A percentile compares a stretch with the other conserved stretches of the same genome.
These are phyloP conservation scores for Mechanitis messenoides DNA, from an alignment of 2,888 invertebrate species.

Conservation along the genomic window DNA sequence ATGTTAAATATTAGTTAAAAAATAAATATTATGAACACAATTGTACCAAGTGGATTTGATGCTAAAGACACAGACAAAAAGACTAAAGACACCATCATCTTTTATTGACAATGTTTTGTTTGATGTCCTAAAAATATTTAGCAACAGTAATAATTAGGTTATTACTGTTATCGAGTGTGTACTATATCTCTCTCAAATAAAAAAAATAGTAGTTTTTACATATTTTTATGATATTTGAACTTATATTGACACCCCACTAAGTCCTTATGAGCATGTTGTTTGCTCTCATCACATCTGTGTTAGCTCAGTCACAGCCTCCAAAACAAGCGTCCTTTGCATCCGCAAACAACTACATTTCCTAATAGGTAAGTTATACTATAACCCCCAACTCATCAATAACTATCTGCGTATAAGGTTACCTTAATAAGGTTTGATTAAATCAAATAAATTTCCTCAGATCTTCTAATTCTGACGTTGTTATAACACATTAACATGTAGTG, in stretches of 20 bases:
- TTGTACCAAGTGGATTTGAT: conserved; percentile 43
- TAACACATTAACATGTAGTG: background rate
- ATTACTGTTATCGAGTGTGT: too few species aligned
- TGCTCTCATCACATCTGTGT: conserved; percentile 69
- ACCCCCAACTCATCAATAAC: too few species aligned
- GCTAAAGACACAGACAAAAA: conserved; percentile 15
- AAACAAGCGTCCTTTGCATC: conserved; percentile 18
- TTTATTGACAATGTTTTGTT: too few species aligned
- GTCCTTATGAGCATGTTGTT: conserved; percentile 37
- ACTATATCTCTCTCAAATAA: too few species aligned
- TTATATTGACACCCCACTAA: background rate
- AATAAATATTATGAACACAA: conserved; percentile 41
- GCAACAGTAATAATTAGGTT: too few species aligned
- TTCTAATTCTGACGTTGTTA: too few species aligned
- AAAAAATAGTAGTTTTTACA: too few species aligned
- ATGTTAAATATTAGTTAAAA: conserved; percentile 25
- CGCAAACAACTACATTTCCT: conserved; percentile 15
- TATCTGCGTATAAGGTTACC: too few species aligned
- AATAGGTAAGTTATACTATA: conserved; percentile 13
- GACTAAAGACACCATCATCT: conserved; percentile 15
- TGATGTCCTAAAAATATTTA: too few species aligned
- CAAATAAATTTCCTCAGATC: too few species aligned
- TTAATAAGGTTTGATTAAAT: too few species aligned
- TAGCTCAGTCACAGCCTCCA: conserved; percentile 63
- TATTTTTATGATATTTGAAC: too few species aligned